Evolutionary conservation across 2,113 vertebrate genomes (phyloP), one percentile per base, ranked within the genome.

Genomic region (Leptocoma aspasia): DNA sequence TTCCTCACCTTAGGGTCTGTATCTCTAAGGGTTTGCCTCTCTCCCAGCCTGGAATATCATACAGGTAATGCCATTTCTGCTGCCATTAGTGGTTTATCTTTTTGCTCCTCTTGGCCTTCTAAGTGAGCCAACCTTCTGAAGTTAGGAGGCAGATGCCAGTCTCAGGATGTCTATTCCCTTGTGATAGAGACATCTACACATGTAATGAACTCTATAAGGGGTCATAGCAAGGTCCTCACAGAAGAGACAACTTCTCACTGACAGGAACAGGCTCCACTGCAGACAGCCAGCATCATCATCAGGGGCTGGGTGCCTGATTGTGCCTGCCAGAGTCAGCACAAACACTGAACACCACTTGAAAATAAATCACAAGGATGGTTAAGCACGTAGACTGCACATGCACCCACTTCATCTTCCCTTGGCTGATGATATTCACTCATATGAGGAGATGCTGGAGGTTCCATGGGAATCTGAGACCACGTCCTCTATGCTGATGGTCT

Each of bases 201-300:
- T 23, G 18, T 50, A 83, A 9, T 91, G 50, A 73, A 3, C 7
- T 70, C 60, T 52, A 1, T 15, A 65, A 56, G 20, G 17, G 22
- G 4, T 60, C 22, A 27, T 9, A 59, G 26, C n/a, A 60, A 68
- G 26, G 15, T 82, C 30, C 22, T 73, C 15, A 10, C 9, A 56
- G 50, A 77, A 72, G 1, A 80, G 7, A 53, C 0, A 1, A 39
- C 16, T 72, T 68, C 5, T 77, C 0, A 0, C 41, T 72, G 20
- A 47, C 8, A 82, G 31, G 19, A 68, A 47, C 20, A 88, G 28
- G 9, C 33, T 70, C 31, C 22, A 8, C 39, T 49, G 26, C 12
- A 89, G 60, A 26, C 7, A 78, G 15, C 3, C 33, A 54, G 4
- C 16, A 27, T 17, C n/a, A n/a, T n/a, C 56, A 56, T 39, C n/a